Evolutionary conservation across 2,888 invertebrate genomes (phyloP), one percentile per base, ranked within the genome.

Genomic region (Sarcophaga variegata): DNA sequence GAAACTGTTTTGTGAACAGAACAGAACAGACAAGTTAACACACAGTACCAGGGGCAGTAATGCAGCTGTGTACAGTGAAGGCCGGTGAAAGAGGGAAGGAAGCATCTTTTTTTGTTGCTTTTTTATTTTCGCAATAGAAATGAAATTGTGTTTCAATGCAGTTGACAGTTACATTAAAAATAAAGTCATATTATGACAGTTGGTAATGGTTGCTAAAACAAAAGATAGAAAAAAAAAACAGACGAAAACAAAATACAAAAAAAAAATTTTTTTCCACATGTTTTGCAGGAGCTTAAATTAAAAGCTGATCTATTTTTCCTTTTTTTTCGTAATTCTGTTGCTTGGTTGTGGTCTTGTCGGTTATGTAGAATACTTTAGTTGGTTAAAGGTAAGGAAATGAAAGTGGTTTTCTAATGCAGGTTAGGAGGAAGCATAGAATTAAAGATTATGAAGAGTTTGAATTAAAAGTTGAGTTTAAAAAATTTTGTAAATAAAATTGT

Each of bases 161-260:
- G 72, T 59, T 83, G 86, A 81, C 86, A 86, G 83, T 86, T 86
- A 86, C 86, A 86, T 86, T 83, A 86, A 86, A 83, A 80, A 86
- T 86, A 86, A 86, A 86, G 83, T 86, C 83, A 80, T 86, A 83
- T 83, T 86, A 78, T 86, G 86, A 81, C 86, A 86, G 80, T 81
- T 86, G 86, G 80, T 83, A 86, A 86, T 86, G 83, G 81, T 69
- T 83, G 69, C 77, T 86, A 75, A 83, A 74, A 83, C 77, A 86
- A 74, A 81, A 83, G 83, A 77, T 86, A 81, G 14, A 72, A 64
- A 17, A 70, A 11, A 12, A 59, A 4, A 17, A 54, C 3, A 54
- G 4, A 17, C 0, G 5, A 54, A 54, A 54, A 54, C 12, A 54
- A 54, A 54, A 14, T 17, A 4, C 0, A 3, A 54, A 54, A 17